These are phyloP conservation scores for Petrocephalus schoutedeni DNA, from an alignment of 2,797 vertebrate genomes.

Conservation along the genomic window DNA sequence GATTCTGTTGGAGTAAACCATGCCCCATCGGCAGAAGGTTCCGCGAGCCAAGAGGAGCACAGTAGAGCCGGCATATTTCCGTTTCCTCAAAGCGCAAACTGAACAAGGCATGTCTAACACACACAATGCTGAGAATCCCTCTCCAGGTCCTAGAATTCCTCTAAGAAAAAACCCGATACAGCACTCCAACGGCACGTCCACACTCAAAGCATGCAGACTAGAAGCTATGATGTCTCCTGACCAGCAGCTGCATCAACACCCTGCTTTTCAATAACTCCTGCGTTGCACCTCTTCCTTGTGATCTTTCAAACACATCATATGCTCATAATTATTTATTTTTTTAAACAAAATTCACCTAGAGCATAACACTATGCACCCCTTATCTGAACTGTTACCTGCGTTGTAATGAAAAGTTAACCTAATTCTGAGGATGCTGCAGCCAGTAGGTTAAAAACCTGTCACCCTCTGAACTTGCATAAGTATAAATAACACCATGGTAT, in stretches of 20 bases:
- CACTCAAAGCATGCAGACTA: not conserved
- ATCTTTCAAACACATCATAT: not conserved
- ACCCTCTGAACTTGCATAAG: not conserved
- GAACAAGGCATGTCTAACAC: not conserved
- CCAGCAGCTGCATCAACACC: not conserved
- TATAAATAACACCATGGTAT: not conserved
- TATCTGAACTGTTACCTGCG: no score
- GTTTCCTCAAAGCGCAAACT: not conserved
- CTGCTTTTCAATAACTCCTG: not conserved
- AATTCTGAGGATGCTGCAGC: no score
- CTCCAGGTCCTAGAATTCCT: not conserved
- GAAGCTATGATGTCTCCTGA: not conserved
- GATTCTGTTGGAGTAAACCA: not conserved
- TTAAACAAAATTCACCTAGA: no score
- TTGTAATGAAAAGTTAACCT: no score
- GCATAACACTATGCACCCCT: no score
- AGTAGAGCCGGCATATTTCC: not conserved
- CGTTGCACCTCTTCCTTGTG: not conserved
- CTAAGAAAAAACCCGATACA: not conserved
- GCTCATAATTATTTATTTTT: not conserved
- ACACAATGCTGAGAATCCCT: not conserved
- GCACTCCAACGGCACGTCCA: not conserved
- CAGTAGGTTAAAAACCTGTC: not conserved
- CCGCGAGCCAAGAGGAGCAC: not conserved
- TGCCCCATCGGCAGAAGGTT: not conserved